Conservation (phyloP, 2,113 vertebrate species). For the Nerophis lumbriciformis region DNA sequence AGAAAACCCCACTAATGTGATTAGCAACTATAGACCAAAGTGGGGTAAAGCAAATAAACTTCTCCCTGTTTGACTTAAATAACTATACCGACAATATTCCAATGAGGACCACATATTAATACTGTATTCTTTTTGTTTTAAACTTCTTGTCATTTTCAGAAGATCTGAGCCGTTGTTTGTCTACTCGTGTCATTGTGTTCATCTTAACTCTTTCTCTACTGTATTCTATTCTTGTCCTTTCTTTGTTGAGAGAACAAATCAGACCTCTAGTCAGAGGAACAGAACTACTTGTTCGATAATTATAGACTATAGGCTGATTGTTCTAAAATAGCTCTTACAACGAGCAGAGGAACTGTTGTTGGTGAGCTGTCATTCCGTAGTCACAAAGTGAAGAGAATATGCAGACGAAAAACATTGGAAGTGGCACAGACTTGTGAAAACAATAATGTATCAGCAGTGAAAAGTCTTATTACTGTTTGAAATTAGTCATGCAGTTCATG, state of each 20-base stretch:
- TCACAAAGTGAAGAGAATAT: neutral
- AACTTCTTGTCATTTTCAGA: neutral
- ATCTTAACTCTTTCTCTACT: constrained; percentile 9
- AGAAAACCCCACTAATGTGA: no score
- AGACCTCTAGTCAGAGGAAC: constrained; percentile 13
- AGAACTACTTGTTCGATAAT: constrained; percentile 16
- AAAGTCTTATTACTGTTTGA: no score
- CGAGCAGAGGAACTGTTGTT: constrained; percentile 12
- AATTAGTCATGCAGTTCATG: no score
- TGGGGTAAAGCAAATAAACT: no score
- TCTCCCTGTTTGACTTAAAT: no score
- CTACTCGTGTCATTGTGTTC: constrained; percentile 1
- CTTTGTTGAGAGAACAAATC: constrained; percentile 15
- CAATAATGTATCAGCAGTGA: no score
- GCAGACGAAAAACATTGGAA: neutral
- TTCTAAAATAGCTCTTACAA: constrained; percentile 30
- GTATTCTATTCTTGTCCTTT: constrained; percentile 35
- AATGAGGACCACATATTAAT: neutral
- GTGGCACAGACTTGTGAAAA: neutral
- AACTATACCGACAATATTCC: no score
- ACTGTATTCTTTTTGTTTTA: neutral
- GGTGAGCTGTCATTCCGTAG: neutral
- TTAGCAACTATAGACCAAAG: no score
- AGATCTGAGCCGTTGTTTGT: neutral
- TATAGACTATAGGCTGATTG: constrained; percentile 32